Evolutionary conservation across 1,140 invertebrate genomes (phyloP), one percentile per base, ranked within the genome.

Genomic region (Dryas iulia): DNA sequence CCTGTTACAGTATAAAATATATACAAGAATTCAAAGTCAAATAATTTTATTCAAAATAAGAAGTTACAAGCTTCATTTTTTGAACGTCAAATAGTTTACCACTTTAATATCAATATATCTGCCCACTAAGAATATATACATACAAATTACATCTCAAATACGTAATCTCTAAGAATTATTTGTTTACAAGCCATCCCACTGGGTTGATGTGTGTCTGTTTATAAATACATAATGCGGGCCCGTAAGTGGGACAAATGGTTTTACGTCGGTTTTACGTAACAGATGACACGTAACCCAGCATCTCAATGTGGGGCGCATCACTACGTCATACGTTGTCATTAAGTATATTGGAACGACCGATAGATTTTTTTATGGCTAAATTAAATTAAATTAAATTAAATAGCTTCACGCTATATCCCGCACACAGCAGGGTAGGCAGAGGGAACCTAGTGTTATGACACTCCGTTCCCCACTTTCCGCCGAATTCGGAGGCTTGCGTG

Each of bases 201-300:
- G 18, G 39, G 18, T 0, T 47, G 39, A 47, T 3, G 24, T 39
- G n/a, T 59, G 58, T 35, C 35, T 26, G 28, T 39, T 28, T 47
- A 61, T 61, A 47, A 61, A 61, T 61, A 61, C 3, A 56, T 26
- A 39, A 24, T 60, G 39, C 47, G 8, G 23, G 14, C n/a, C 24
- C 7, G 28, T 21, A 61, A 61, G 33, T 61, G 24, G 59, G 23
- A 47, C 59, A 23, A 28, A 39, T 21, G 33, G 33, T 26, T 61
- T 52, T 26, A 39, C 24, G 18, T 61, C 24, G 11, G 23, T 61
- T 56, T 57, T 61, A 61, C 35, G 33, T 60, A 60, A 47, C 24
- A 26, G 14, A 8, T 47, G 33, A 25, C 8, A 33, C 59, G 23
- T 47, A 61, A 61, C 59, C 6, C 33, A 30, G 30, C n/a, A n/a